A percentile compares a stretch with the other conserved stretches of the same genome.
Conservation (phyloP, 2,797 vertebrate species). For the Astyanax mexicanus region DNA sequence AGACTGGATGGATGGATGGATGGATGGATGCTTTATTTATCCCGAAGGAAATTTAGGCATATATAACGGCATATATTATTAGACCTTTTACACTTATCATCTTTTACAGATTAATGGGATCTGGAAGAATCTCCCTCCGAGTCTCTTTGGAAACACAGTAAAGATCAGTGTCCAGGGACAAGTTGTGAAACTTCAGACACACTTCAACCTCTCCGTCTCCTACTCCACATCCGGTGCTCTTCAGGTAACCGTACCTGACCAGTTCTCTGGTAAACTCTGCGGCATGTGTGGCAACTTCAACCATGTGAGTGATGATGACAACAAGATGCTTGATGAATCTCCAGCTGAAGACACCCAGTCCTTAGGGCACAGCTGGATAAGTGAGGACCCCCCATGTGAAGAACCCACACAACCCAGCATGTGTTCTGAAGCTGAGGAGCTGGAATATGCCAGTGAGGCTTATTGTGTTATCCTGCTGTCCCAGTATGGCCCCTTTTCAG, state of each 20-base stretch:
- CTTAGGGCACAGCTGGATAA: slow-evolving; percentile 79
- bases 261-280: slow-evolving; percentile 79
- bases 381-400: slow-evolving; percentile 68
- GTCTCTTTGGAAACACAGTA: slow-evolving; percentile 61
- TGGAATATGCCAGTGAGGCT: slow-evolving; percentile 70
- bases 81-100: background rate
- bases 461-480: slow-evolving; percentile 82
- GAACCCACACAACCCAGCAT: slow-evolving; percentile 57
- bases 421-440: slow-evolving; percentile 72
- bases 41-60: too few relatives aligned
- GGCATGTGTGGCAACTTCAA: slow-evolving; percentile 90
- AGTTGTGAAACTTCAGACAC: slow-evolving; percentile 74
- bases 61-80: too few relatives aligned
- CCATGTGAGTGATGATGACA: slow-evolving; percentile 73
- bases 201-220: slow-evolving; percentile 78
- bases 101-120: slow-evolving; percentile 80
- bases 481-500: slow-evolving; percentile 74
- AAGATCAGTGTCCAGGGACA: slow-evolving; percentile 70
- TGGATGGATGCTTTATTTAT: too few relatives aligned
- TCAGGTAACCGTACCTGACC: slow-evolving; percentile 77
- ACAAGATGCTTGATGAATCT: slow-evolving; percentile 69
- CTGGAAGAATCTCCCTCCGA: slow-evolving; percentile 81
- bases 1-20: too few relatives aligned
- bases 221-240: slow-evolving; percentile 77
- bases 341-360: slow-evolving; percentile 59